Evolutionary conservation across 2,888 invertebrate species (phyloP).

Genomic region (Ennomos fuscantarius): DNA sequence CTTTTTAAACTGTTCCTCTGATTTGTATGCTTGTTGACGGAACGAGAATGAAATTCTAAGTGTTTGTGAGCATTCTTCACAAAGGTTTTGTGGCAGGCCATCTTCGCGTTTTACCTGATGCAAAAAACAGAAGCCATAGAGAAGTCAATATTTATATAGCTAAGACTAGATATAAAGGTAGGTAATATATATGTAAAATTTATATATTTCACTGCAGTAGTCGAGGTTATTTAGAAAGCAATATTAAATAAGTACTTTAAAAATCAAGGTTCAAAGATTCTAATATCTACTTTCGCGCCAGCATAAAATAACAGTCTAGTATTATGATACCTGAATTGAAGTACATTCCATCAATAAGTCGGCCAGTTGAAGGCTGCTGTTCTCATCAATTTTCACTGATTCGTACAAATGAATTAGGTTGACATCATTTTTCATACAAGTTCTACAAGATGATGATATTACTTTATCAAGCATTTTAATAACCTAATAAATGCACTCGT

Average conservation of each 20-base stretch:
- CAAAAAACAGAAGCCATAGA: no score
- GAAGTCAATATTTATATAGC: no score
- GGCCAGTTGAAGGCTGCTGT: slow-evolving; percentile 55
- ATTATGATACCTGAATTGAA: slow-evolving; percentile 55
- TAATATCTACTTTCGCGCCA: no score
- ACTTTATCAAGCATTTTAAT: slow-evolving; percentile 46
- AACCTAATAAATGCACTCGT: no score
- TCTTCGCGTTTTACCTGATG: slow-evolving; percentile 76
- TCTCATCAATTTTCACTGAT: slow-evolving; percentile 59
- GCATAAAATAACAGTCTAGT: no score
- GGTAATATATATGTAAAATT: no score
- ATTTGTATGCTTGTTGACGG: slow-evolving; percentile 60
- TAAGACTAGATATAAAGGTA: no score
- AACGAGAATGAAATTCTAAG: slow-evolving; percentile 77
- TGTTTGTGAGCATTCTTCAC: slow-evolving; percentile 79
- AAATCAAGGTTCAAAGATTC: no score
- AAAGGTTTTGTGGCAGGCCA: slow-evolving; percentile 86
- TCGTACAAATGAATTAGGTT: slow-evolving; percentile 63
- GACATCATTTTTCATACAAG: slow-evolving; percentile 71
- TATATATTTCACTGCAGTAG: no score
- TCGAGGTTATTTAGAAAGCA: no score
- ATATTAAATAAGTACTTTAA: slow-evolving; percentile 5
- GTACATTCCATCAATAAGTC: slow-evolving; percentile 66
- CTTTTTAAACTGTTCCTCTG: slow-evolving; percentile 63
- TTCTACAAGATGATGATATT: slow-evolving; percentile 61